These are phyloP conservation scores for Nymphalis polychloros DNA, from an alignment of 2,888 invertebrate species.

Conservation along the genomic window DNA sequence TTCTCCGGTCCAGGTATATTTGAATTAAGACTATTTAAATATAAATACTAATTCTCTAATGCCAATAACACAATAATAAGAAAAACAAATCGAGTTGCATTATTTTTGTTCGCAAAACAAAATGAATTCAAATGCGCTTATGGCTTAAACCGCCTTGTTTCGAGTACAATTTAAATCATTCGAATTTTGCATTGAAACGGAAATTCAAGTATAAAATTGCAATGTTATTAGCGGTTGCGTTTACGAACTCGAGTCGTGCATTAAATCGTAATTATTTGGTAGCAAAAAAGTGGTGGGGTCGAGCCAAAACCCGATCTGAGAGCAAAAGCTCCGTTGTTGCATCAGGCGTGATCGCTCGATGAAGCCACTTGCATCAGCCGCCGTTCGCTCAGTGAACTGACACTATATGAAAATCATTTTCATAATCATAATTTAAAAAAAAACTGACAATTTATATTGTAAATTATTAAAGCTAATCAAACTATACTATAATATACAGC, in stretches of 20 bases:
- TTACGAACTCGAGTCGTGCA: conserved; percentile 25
- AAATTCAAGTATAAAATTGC: conserved; percentile 32
- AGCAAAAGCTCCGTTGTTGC: conserved; percentile 55
- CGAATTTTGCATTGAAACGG: conserved; percentile 12
- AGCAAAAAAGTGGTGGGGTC: conserved; percentile 36
- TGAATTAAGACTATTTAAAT: too few relatives aligned
- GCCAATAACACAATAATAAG: not conserved
- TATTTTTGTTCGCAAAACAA: not conserved
- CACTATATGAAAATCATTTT: conserved; percentile 1
- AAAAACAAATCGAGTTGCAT: not conserved
- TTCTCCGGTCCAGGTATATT: too few relatives aligned
- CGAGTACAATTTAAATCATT: conserved; percentile 12
- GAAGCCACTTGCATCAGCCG: conserved; percentile 49
- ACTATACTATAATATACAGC: too few relatives aligned
- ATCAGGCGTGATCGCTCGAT: conserved; percentile 54
- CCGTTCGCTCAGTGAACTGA: not conserved
- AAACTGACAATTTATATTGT: too few relatives aligned
- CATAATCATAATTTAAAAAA: not conserved
- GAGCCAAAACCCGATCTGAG: conserved; percentile 46
- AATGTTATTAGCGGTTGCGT: conserved; percentile 24
- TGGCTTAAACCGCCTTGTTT: not conserved
- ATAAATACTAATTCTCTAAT: too few relatives aligned
- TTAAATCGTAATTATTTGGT: conserved; percentile 39
- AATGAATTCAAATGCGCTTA: not conserved
- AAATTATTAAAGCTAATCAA: too few relatives aligned